Percentiles rank a stretch among this genome's conserved stretches.
Conservation (phyloP, 2,113 vertebrate genomes). For the Notarius quadriscutis region DNA sequence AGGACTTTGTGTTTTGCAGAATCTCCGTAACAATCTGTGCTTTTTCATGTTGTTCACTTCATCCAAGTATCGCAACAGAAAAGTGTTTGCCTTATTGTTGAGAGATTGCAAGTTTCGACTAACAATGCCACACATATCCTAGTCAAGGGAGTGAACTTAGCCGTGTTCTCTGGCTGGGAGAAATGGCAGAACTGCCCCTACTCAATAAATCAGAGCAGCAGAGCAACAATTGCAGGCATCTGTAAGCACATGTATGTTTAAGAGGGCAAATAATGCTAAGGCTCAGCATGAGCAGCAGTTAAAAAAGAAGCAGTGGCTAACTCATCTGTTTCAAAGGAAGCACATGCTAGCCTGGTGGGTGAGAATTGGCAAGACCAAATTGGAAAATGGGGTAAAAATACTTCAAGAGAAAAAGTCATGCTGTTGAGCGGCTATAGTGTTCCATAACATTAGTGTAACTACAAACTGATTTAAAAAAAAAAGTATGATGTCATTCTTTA, state of each 20-base stretch:
- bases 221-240: neutral
- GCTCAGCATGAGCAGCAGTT: neutral
- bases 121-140: neutral
- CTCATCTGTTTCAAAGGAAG: neutral
- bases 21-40: neutral
- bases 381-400: neutral
- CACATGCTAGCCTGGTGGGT: neutral
- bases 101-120: neutral
- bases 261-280: neutral
- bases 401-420: neutral
- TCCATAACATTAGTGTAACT: neutral
- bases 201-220: neutral
- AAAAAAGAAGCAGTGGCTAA: neutral
- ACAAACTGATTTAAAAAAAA: neutral
- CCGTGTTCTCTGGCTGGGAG: neutral
- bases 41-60: neutral
- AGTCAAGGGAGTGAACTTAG: neutral
- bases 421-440: too few species aligned
- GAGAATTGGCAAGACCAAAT: neutral
- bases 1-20: neutral
- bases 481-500: neutral
- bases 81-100: neutral
- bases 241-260: neutral
- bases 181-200: neutral
- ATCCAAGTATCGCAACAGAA: neutral